Conservation (phyloP, 2,888 invertebrate genomes). For the Fragum whitleyi region DNA sequence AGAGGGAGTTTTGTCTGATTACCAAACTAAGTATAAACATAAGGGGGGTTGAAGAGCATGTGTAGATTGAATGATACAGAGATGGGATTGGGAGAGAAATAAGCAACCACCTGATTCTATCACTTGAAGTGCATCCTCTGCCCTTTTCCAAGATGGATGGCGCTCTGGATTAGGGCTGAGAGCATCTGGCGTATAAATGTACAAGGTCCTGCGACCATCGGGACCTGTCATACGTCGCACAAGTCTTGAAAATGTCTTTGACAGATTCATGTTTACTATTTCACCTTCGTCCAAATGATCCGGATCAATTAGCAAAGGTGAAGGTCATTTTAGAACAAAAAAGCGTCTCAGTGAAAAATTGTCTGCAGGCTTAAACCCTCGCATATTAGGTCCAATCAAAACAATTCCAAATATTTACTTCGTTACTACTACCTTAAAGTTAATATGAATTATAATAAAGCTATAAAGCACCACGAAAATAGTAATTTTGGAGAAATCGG, state of each 20-base stretch:
- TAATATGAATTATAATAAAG: no score
- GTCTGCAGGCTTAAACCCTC: neutral
- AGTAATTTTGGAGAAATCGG: no score
- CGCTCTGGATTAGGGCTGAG: slow-evolving; percentile 91
- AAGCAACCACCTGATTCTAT: slow-evolving; percentile 90
- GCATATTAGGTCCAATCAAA: no score
- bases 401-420: no score
- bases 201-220: slow-evolving; percentile 14
- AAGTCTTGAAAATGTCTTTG: slow-evolving; percentile 26
- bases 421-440: no score
- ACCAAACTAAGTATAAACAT: no score
- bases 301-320: slow-evolving; percentile 6
- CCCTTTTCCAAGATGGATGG: slow-evolving; percentile 89
- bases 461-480: no score
- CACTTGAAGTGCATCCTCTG: slow-evolving; percentile 92
- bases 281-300: slow-evolving; percentile 3
- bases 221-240: slow-evolving; percentile 39
- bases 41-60: no score
- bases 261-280: slow-evolving; percentile 7
- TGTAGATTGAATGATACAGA: no score
- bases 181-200: slow-evolving; percentile 92
- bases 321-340: neutral
- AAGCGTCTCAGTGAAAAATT: neutral
- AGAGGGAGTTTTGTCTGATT: no score
- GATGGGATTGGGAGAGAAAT: no score